Evolutionary conservation across 2,888 invertebrate genomes (phyloP).

Genomic region (Mythimna pallens): DNA sequence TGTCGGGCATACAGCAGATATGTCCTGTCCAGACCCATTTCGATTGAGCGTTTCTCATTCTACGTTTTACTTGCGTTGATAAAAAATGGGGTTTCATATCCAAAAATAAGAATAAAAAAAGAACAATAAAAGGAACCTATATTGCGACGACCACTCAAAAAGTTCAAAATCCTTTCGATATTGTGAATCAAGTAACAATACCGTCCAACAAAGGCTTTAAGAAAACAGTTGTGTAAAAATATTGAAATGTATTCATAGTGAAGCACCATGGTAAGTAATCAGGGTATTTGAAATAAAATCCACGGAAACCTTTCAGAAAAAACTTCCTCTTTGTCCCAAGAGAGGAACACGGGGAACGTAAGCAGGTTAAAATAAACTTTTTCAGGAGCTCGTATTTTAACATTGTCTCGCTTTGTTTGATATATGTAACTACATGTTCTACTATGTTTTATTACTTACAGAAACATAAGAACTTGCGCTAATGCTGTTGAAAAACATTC

Average conservation of each 20-base stretch:
- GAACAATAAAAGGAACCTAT: neutral
- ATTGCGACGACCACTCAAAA: constrained; percentile 23
- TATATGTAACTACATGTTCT: constrained; percentile 9
- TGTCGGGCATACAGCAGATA: too few relatives aligned
- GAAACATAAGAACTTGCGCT: constrained; percentile 2
- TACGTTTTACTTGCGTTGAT: neutral
- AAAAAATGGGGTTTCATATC: neutral
- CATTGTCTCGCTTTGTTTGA: constrained; percentile 48
- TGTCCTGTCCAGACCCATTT: too few relatives aligned
- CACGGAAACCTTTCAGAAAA: constrained; percentile 73
- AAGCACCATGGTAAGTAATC: constrained; percentile 72
- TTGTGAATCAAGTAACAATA: constrained; percentile 50
- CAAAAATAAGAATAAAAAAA: neutral
- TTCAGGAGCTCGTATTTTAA: constrained; percentile 70
- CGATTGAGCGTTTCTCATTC: too few relatives aligned
- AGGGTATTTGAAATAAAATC: constrained; percentile 77
- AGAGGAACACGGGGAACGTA: constrained; percentile 70
- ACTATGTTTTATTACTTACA: constrained; percentile 7
- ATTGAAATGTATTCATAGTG: constrained; percentile 81
- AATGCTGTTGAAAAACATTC: neutral
- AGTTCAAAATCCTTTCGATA: constrained; percentile 32
- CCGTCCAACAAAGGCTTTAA: constrained; percentile 50
- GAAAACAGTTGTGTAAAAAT: constrained; percentile 66
- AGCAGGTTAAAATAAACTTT: constrained; percentile 79
- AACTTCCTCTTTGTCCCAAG: constrained; percentile 72